A percentile compares a stretch with the other conserved stretches of the same genome.
Evolutionary conservation across 2,113 vertebrate genomes (phyloP).

Genomic region (Ciconia boyciana): DNA sequence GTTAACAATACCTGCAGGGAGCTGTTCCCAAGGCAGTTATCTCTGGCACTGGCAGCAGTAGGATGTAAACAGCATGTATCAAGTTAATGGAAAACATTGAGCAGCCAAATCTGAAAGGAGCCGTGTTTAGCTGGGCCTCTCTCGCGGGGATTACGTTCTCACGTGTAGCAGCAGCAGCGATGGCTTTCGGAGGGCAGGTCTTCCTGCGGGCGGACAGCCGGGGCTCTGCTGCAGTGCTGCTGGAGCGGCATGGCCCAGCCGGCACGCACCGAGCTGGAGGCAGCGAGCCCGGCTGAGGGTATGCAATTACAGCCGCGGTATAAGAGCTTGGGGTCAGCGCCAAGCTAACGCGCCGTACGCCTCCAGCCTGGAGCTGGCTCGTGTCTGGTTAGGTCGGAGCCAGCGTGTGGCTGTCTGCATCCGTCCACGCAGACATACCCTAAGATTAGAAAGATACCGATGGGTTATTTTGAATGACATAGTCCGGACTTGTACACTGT

Average conservation of each 20-base stretch:
- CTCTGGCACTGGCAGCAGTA: not conserved
- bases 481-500: slow-evolving; percentile 21
- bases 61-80: slow-evolving; percentile 53
- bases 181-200: not conserved
- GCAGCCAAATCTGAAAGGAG: not conserved
- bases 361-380: not conserved
- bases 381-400: not conserved
- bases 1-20: slow-evolving; percentile 49
- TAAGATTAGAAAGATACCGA: not conserved
- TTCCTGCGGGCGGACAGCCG: fast-evolving
- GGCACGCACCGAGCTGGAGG: fast-evolving
- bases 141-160: not conserved
- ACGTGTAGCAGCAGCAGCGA: not conserved
- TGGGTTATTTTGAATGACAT: slow-evolving; percentile 20
- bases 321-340: not conserved
- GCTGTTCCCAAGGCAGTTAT: slow-evolving; percentile 58
- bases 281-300: fast-evolving
- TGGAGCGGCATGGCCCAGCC: fast-evolving
- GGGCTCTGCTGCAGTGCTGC: not conserved
- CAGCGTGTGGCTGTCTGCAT: not conserved
- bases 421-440: not conserved
- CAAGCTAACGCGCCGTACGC: fast-evolving
- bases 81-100: slow-evolving; percentile 45
- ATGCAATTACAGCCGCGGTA: not conserved
- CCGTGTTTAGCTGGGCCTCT: not conserved